Evolutionary conservation across 2,888 invertebrate species (phyloP), one percentile per base, ranked within the genome.

Genomic region (Rhimphoctona megacephalus): DNA sequence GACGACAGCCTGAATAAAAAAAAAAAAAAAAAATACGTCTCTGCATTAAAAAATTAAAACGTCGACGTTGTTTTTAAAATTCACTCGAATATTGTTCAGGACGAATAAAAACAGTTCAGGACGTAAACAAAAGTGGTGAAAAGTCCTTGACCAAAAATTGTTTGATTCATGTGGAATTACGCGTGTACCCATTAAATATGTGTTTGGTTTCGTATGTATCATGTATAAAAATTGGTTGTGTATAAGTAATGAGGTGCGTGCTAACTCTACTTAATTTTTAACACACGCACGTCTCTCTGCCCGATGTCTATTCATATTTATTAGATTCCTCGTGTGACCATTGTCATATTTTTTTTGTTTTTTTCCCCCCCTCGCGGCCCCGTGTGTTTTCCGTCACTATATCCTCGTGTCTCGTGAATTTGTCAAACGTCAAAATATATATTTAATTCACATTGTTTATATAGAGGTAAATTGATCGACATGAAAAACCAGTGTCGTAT

Each of bases 321-420:
- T 70, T 81, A 57, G 72, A 57, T 88, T 88, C 88, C 46, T 49
- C 67, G 46, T 46, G 61, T 22, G 43, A 46, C n/a, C 22, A 57
- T 66, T 64, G 36, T 77, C 61, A 17, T 25, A 57, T 64, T 85
- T 70, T 43, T 19, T 72, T 83, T 46, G 67, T 77, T 39, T 67
- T 39, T 39, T 39, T 67, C 39, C n/a, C 5, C 36, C 66, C 6
- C 36, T 36, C 22, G 2, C 8, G n/a, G 19, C 1, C 25, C 8
- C 66, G 54, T 69, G 25, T 57, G n/a, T 83, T 61, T 72, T 66
- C 25, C 11, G 57, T 61, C 49, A 52, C 39, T 5, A 22, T 43
- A 33, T 64, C 19, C 46, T 49, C 17, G 64, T 76, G 61, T 61
- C 46, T 64, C 49, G 77, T 77, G 72, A 83, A 78, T 72, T 83